These are phyloP conservation scores for Diplosoma virens DNA, from an alignment of 23 tunicate species.

Conservation along the genomic window DNA sequence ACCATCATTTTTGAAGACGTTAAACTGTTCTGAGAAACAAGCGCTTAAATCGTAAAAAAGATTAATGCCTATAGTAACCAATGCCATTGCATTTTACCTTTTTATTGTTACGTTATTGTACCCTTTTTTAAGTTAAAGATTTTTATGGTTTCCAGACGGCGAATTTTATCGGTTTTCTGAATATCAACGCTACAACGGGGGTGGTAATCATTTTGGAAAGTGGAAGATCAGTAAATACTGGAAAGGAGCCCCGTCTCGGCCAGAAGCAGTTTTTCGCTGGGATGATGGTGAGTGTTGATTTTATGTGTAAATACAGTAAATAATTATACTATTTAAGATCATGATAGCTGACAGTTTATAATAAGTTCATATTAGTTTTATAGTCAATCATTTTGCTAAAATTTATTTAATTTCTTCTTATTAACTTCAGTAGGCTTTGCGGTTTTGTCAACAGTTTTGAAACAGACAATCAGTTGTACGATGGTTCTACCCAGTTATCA, in stretches of 20 bases:
- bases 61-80: no score
- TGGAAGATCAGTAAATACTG: slow-evolving; percentile 20
- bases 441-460: no score
- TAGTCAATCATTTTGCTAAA: neutral
- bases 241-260: slow-evolving; percentile 42
- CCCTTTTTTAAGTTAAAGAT: neutral
- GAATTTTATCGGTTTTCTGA: slow-evolving; percentile 47
- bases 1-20: no score
- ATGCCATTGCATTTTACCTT: neutral
- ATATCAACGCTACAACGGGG: slow-evolving; percentile 47
- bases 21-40: no score
- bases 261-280: slow-evolving; percentile 82
- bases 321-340: no score
- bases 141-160: slow-evolving; percentile 1
- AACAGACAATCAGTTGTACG: no score
- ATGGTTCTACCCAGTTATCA: no score
- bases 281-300: slow-evolving; percentile 69
- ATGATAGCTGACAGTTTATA: no score
- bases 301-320: no score
- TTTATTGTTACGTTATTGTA: neutral
- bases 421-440: no score
- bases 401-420: no score
- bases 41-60: no score
- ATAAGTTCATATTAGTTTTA: neutral
- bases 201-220: neutral